Percentiles rank a stretch among this genome's conserved stretches.
Evolutionary conservation across 37 sponge, comb jelly and placozoan species (phyloP).

Genomic region (Geodia barretti): DNA sequence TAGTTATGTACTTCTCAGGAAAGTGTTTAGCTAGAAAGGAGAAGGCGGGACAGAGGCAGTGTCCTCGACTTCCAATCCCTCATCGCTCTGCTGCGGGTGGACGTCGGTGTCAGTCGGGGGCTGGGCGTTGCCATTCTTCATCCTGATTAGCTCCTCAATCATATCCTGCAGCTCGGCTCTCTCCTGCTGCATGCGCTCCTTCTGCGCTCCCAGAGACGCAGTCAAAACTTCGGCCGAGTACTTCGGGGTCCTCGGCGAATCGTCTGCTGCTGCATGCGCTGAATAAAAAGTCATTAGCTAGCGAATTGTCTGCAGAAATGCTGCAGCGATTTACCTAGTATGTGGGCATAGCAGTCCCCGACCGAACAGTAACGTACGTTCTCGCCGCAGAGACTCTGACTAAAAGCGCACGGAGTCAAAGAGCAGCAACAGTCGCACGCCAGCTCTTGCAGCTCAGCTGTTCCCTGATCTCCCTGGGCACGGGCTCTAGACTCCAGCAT

Average conservation of each 20-base stretch:
- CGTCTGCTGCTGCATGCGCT: not conserved
- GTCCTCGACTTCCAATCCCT: no score
- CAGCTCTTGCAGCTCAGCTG: not conserved
- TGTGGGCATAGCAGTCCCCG: not conserved
- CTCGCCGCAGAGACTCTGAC: no score
- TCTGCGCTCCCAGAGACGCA: not conserved
- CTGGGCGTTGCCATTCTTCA: no score
- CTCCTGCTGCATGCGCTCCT: not conserved
- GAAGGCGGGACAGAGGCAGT: no score
- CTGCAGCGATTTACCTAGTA: not conserved
- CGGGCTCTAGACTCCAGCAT: not conserved
- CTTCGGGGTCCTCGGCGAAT: not conserved
- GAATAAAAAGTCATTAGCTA: no score
- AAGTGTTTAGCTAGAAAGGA: no score
- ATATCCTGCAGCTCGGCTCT: not conserved
- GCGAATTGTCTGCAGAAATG: not conserved
- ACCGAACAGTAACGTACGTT: not conserved
- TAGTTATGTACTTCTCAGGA: no score
- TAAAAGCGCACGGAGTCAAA: not conserved
- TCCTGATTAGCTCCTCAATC: not conserved
- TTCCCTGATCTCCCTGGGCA: not conserved
- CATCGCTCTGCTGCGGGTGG: no score
- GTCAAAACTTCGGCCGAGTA: not conserved
- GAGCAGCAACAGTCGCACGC: not conserved
- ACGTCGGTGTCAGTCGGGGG: no score